Base-by-base conservation (phyloP, 2,113 vertebrate species). In the Cepphus grylle region DNA sequence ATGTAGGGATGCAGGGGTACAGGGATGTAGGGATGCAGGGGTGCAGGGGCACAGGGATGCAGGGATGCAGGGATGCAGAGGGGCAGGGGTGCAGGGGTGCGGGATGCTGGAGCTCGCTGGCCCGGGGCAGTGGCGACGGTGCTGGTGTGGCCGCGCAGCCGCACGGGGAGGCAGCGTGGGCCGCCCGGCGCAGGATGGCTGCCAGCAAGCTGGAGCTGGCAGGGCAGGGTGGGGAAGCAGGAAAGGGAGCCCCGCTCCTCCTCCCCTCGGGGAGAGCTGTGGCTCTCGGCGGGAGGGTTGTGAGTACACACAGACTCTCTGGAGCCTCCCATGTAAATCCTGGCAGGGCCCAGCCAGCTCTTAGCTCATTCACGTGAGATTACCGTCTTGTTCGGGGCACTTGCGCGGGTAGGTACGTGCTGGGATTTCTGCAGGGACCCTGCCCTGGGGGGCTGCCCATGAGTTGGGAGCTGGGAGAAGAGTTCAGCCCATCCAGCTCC, bases 311-410 rank as follows among this genome's bases (percentile, higher is more conserved):
- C 93, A 96, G 96, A 97, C 96, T 97, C 93, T 96, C 96, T 96
- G 96, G 96, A 97, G 96, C 96, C 96, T 96, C 87, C 92, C 93
- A 96, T 95, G 96, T 93, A 95, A 96, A 96, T 96, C 66, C 93
- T 80, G 94, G 96, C 94, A 90, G 87, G 87, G 87, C 79, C 88
- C 85, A 96, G 96, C 94, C 96, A 96, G 96, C 88, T 94, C 96
- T 97, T 49, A 96, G 94, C 91, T 96, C 94, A 96, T 96, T 77
- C 96, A 95, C 95, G 88, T 94, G 96, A 96, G 96, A 92, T 96
- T 93, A 94, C 90, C 36, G 27, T 10, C 87, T 84, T 2, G 67
- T 23, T 52, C 20, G 15, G 80, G 93, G n/a, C 89, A 59, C 67
- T 50, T 29, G 82, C 18, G 5, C 12, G 29, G 66, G 78, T 69